Base-by-base conservation (phyloP, 2,888 invertebrate genomes). In the Perdita meconis region DNA sequence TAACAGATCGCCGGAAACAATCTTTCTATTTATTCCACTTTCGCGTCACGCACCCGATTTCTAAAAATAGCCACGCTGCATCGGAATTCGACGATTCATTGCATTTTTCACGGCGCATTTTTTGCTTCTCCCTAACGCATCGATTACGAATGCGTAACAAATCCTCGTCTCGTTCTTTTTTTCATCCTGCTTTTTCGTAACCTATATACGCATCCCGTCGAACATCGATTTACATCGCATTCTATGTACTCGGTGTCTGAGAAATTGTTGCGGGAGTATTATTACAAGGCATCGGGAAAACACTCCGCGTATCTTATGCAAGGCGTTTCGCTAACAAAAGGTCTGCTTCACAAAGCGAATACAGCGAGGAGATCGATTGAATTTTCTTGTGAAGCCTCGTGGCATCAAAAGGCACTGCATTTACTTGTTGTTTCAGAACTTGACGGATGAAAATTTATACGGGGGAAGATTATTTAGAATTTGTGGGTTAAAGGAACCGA, bases 221-320 rank as follows among this genome's bases (percentile, higher is more conserved):
- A 56, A 38, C 69, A 64, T 70, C 47, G 69, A 70, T 64, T 70
- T 47, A 44, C 26, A 30, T 55, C 19, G 47, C 47, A 69, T 26
- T n/a, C n/a, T 26, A n/a, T 13, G 26, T 24, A 69, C 13, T n/a
- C 51, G 68, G 53, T 64, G 44, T 36, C 53, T 38, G 47, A 22
- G 47, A 22, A 47, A 22, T 47, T 16, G 19, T 47, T 19, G 8
- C 47, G 3, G 22, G 12, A n/a, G 47, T 47, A 16, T n/a, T 10
- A 47, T 19, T 47, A 16, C 12, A 10, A 3, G 47, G 12, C 12
- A 10, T 16, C 22, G 16, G 5, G 13, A 26, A 68, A 42, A 51
- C 44, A 47, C 16, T 16, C 2, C 19, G 5, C 10, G 44, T 22
- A 1, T n/a, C 19, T 44, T 19, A 10, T 2, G 2, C 2, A 44